phyloP scores from a whole-genome alignment of 2,797 vertebrate species.

The Alauda arvensis region DNA sequence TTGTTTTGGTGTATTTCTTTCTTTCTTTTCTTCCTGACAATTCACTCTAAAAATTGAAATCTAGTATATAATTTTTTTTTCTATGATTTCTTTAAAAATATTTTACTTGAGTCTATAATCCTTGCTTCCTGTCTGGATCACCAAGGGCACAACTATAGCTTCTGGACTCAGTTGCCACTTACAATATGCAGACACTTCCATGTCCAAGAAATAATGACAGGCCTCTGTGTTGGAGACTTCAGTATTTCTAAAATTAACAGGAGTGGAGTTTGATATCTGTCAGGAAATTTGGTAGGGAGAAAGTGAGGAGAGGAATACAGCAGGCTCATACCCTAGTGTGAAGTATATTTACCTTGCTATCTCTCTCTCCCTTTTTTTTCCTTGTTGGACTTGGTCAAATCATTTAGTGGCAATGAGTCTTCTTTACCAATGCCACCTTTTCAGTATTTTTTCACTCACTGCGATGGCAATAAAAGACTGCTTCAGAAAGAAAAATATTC shows the following conservation, averaged over 20 bases:
- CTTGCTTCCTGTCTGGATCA: neutral
- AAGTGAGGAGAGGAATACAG: neutral
- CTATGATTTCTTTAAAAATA: neutral
- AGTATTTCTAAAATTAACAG: neutral
- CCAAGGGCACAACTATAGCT: neutral
- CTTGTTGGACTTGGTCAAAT: neutral
- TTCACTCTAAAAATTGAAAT: neutral
- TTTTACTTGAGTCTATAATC: neutral
- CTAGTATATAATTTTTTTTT: neutral
- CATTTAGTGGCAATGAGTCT: neutral
- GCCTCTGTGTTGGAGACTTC: neutral
- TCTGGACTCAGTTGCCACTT: neutral
- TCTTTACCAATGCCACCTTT: neutral
- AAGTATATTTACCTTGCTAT: neutral
- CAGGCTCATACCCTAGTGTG: neutral
- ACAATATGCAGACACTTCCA: fast-evolving
- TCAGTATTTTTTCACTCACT: neutral
- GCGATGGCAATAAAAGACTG: neutral
- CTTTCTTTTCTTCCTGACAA: neutral
- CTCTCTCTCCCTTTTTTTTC: neutral
- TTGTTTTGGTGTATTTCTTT: neutral
- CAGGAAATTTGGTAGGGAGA: neutral
- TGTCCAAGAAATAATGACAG: neutral
- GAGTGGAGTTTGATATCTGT: neutral
- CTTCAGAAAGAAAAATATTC: neutral